Conservation (phyloP, 2,888 invertebrate species). For the Lasius platythorax region DNA sequence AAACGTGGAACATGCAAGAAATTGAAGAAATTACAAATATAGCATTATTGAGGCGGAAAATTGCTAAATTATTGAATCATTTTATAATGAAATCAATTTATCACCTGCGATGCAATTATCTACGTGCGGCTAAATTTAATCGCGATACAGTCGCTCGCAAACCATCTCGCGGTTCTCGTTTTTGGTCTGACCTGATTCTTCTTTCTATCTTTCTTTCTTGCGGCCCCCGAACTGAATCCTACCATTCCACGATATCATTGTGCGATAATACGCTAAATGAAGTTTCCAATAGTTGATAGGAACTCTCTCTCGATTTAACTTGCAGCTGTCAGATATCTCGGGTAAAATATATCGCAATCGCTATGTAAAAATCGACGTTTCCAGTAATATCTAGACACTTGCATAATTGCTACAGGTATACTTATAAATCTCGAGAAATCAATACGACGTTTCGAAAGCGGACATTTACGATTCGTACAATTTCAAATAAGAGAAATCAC, state of each 20-base stretch:
- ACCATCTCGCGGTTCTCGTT: not conserved
- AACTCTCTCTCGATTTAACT: not conserved
- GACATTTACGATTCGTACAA: not conserved
- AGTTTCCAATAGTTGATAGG: slow-evolving; percentile 43
- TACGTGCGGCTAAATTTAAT: slow-evolving; percentile 9
- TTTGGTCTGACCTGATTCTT: not conserved
- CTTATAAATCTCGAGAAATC: slow-evolving; percentile 22
- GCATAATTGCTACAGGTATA: slow-evolving; percentile 23
- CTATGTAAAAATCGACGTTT: slow-evolving; percentile 30
- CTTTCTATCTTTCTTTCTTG: not conserved
- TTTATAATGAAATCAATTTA: slow-evolving; percentile 17
- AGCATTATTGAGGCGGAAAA: not conserved
- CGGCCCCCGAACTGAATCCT: not conserved
- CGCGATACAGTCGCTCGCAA: not conserved
- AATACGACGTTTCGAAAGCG: not conserved
- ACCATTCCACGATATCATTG: slow-evolving; percentile 13
- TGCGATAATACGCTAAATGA: slow-evolving; percentile 34
- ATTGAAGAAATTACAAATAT: not conserved
- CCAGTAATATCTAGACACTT: slow-evolving; percentile 24
- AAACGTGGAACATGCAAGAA: not conserved
- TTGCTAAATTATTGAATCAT: slow-evolving; percentile 7
- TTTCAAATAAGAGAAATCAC: not conserved
- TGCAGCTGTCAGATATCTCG: slow-evolving; percentile 14
- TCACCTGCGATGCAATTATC: slow-evolving; percentile 26
- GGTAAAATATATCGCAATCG: slow-evolving; percentile 18